Evolutionary conservation across 2,888 invertebrate species (phyloP).

Genomic region (Neoaliturus tenellus): DNA sequence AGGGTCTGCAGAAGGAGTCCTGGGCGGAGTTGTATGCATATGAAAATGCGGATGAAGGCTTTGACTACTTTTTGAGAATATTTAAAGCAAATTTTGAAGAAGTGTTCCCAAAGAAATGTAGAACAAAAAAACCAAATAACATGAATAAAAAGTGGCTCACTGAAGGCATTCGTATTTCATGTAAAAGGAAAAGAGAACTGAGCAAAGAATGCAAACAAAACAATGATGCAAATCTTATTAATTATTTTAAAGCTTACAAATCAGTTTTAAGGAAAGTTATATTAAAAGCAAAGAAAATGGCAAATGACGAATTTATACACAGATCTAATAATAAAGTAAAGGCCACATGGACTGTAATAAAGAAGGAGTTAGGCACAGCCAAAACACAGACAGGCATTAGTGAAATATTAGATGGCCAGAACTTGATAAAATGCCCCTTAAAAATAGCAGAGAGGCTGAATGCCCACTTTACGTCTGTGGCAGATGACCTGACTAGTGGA

Average conservation of each 20-base stretch:
- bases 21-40: not conserved
- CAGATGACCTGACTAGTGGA: not conserved
- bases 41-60: not conserved
- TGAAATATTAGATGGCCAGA: not conserved
- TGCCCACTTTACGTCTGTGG: not conserved
- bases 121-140: not conserved
- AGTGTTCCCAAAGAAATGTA: not conserved
- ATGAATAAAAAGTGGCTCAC: not conserved
- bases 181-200: not conserved
- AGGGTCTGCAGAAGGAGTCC: not conserved
- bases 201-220: not conserved
- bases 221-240: not conserved
- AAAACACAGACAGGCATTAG: not conserved
- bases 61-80: not conserved
- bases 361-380: not conserved
- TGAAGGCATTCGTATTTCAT: not conserved
- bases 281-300: not conserved
- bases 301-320: conserved; percentile 10
- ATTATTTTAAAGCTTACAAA: not conserved
- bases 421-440: not conserved
- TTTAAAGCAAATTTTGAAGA: not conserved
- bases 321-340: not conserved
- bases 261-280: not conserved
- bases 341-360: not conserved
- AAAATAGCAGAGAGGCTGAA: not conserved